These are phyloP conservation scores for Biston stratarius DNA, from an alignment of 2,888 invertebrate genomes.

Conservation along the genomic window DNA sequence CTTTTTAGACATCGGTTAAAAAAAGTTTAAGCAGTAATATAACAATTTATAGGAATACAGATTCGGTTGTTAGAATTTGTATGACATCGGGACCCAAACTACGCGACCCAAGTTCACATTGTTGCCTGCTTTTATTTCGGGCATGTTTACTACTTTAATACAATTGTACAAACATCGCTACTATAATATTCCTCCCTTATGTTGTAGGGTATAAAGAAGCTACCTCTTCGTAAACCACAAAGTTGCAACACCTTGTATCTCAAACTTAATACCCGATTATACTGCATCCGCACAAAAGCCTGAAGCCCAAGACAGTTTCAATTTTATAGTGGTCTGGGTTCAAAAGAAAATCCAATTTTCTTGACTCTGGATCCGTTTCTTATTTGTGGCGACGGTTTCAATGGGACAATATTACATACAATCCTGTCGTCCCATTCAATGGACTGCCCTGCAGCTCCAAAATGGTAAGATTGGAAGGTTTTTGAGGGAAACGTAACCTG, in stretches of 20 bases:
- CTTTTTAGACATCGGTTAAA: too few relatives aligned
- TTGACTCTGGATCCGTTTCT: conserved; percentile 54
- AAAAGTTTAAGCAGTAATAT: too few relatives aligned
- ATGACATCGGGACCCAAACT: too few relatives aligned
- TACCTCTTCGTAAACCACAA: background rate
- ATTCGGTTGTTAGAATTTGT: too few relatives aligned
- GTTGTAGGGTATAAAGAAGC: too few relatives aligned
- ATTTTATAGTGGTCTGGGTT: conserved; percentile 55
- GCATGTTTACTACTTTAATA: too few relatives aligned
- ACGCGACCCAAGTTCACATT: too few relatives aligned
- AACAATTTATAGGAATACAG: too few relatives aligned
- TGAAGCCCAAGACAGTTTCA: conserved; percentile 47
- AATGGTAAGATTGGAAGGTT: conserved; percentile 30
- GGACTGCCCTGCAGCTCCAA: conserved; percentile 42
- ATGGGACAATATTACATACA: conserved; percentile 65
- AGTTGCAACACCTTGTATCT: conserved; percentile 19
- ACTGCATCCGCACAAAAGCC: conserved; percentile 28
- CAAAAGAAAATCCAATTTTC: conserved; percentile 69
- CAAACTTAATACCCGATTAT: conserved; percentile 31
- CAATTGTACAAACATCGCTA: too few relatives aligned
- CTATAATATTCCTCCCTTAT: too few relatives aligned
- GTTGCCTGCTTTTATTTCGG: too few relatives aligned
- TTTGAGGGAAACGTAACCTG: background rate
- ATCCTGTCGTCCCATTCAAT: conserved; percentile 52
- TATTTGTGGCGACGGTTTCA: conserved; percentile 67